Base-by-base conservation (phyloP, 2,113 vertebrate genomes). In the Sebastes schlegelii region DNA sequence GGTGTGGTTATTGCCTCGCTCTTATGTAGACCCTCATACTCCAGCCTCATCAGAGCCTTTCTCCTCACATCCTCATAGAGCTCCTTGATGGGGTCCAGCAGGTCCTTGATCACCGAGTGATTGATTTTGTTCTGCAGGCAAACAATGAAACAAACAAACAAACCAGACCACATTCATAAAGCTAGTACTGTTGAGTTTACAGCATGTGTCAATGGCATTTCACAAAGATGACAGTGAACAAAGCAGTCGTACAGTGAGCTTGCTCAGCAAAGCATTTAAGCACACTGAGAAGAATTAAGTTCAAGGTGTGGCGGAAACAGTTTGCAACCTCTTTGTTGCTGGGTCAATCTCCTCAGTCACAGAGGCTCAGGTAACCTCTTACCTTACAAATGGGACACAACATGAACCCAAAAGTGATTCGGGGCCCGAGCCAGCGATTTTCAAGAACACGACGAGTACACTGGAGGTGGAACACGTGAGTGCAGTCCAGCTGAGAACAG, bases 321-420 rank as follows among this genome's bases (percentile, higher is more conserved):
- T 48, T 52, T 26, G 10, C 63, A 46, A 5, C 14, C 26, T 64
- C 46, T 79, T 65, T 74, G 71, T 77, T 40, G 45, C 19, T 16
- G 2, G 0, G 3, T 51, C 14, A 13, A 69, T 63, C 55, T 75
- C 26, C 58, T 48, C 4, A 81, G 4, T 6, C 13, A 62, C 11
- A 52, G 14, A 12, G 17, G 55, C 17, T 45, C 34, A 14, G 6
- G 16, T 55, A 17, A 67, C 77, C n/a, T 2, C 69, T 91, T 92
- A 99, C 98, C 97, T 99, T 99, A 93, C 98, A 99, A 88, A 99
- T 99, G 42, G 98, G 98, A 95, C 98, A 99, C 77, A 97, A 95
- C 97, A 99, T 99, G 92, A 99, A 99, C 11, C 98, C 98, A 49
- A 99, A 99, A 1, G 98, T 99, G 93, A 99, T 99, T 81, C 98